Evolutionary conservation across 2,888 invertebrate genomes (phyloP), one percentile per base, ranked within the genome.

Genomic region (Acanthosepion pharaonis): DNA sequence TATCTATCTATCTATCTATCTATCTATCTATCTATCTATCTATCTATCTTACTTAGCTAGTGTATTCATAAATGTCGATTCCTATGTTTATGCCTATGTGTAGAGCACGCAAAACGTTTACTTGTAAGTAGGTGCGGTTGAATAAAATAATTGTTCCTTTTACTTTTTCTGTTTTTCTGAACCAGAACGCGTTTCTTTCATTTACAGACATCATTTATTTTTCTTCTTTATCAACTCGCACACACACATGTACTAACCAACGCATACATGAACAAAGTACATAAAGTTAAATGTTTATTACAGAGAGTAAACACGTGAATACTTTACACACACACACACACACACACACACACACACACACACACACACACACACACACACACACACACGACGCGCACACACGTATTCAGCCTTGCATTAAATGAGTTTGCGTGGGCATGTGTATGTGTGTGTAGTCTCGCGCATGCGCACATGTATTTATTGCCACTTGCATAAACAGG

Each of bases 301-400:
- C 42, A 2, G 42, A 42, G 42, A n/a, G 4, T 42, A 91, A 33
- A 91, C 28, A 5, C n/a, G 4, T 28, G 42, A n/a, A 91, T 91
- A 91, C 91, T 33, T 91, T 3, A 11, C n/a, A 15, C 18, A 33
- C 42, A 23, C 42, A 2, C 42, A 2, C 42, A 42, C 42, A 42
- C 42, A 42, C 42, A 42, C 42, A 2, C 42, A 3, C 3, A 42
- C 42, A 2, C 42, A 91, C 18, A 91, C 33, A 23, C 33, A 91
- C 33, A 91, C 91, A 23, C 91, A 91, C 91, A 91, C 91, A 91
- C 91, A 91, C 91, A 91, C 33, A 91, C 91, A 91, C 15, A 91
- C 91, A 11, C 91, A 11, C 91, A 1, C 91, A 91, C 28, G 25
- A 91, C 20, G 55, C 42, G 42, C 42, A 42, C 42, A 42, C 42